Evolutionary conservation across 2,113 vertebrate genomes (phyloP).

Genomic region (Petrocephalus microphthalmus): DNA sequence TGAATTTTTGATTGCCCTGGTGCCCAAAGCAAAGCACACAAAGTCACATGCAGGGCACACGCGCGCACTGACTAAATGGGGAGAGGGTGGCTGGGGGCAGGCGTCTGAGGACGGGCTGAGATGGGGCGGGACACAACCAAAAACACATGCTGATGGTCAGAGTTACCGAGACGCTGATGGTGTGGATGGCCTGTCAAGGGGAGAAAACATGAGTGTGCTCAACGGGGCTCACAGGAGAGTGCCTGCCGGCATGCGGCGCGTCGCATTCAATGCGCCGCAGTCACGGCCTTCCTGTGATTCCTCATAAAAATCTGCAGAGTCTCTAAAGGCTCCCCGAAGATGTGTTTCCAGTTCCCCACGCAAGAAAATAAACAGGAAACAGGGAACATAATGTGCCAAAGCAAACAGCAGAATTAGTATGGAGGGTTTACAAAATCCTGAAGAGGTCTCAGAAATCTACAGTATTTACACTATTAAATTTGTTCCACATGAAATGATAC

Average conservation of each 20-base stretch:
- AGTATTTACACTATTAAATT: not conserved
- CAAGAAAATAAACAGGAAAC: not conserved
- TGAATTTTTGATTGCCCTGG: constrained; percentile 3
- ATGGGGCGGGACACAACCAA: constrained; percentile 25
- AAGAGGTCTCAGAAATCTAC: not conserved
- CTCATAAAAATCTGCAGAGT: not conserved
- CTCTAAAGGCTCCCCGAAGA: not conserved
- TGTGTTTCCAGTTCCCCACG: not conserved
- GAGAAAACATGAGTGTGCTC: constrained; percentile 38
- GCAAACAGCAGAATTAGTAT: not conserved
- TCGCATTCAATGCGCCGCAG: not conserved
- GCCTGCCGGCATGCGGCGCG: not conserved
- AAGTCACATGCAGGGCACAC: not conserved
- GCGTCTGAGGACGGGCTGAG: constrained; percentile 20
- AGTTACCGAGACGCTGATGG: constrained; percentile 69
- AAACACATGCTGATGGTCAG: constrained; percentile 49
- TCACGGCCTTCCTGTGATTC: not conserved
- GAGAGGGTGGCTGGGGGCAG: not conserved
- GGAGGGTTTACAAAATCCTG: not conserved
- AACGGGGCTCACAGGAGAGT: not conserved
- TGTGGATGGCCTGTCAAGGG: constrained; percentile 61
- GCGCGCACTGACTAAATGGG: not conserved
- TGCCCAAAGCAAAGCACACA: not conserved
- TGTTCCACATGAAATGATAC: constrained; percentile 3
- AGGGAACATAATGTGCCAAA: not conserved